These are phyloP conservation scores for Sipha flava DNA, from an alignment of 1,140 invertebrate genomes.

Conservation along the genomic window DNA sequence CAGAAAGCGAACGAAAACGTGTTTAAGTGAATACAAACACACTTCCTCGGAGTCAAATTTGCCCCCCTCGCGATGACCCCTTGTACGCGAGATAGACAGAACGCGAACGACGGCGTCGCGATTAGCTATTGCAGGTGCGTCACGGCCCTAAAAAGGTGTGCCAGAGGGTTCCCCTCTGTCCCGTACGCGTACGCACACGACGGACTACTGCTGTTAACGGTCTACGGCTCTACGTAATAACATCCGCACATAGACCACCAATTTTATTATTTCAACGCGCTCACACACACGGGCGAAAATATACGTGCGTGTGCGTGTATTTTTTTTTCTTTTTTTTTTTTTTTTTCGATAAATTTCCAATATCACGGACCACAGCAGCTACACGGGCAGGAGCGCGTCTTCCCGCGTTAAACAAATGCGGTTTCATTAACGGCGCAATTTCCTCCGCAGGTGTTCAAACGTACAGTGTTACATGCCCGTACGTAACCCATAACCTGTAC, in stretches of 20 bases:
- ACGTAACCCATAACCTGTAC: too few species aligned
- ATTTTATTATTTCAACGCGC: too few species aligned
- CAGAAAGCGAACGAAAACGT: too few species aligned
- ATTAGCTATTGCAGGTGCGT: constrained; percentile 9
- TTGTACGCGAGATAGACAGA: not conserved
- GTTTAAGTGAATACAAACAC: too few species aligned
- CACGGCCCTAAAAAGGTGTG: constrained; percentile 12
- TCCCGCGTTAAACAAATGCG: too few species aligned
- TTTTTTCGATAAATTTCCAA: not conserved
- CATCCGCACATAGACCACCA: constrained; percentile 7
- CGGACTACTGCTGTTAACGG: not conserved
- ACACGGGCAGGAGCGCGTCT: too few species aligned
- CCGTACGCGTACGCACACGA: not conserved
- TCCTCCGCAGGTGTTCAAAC: not conserved
- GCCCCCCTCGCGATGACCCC: not conserved
- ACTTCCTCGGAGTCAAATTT: not conserved
- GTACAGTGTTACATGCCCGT: too few species aligned
- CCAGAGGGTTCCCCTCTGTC: not conserved
- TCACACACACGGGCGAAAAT: not conserved
- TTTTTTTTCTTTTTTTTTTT: too few species aligned
- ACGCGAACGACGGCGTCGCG: not conserved
- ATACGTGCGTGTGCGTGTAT: not conserved
- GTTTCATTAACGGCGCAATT: not conserved
- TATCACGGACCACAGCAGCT: not conserved
- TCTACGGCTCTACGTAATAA: constrained; percentile 24